phyloP scores from a whole-genome alignment of 2,797 vertebrate species.

The Cynopterus sphinx region DNA sequence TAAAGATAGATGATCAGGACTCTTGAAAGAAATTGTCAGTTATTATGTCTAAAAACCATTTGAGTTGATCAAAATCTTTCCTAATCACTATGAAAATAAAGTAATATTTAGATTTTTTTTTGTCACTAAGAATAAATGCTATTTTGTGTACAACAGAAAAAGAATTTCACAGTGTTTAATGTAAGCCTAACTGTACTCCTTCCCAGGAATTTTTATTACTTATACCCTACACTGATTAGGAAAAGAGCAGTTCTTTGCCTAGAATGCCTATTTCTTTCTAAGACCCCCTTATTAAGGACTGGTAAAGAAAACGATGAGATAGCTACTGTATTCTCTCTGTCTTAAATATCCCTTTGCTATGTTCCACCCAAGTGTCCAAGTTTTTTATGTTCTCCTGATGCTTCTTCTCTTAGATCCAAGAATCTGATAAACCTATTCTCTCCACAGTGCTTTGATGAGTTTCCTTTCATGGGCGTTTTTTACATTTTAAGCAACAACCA shows the following conservation, averaged over 20 bases:
- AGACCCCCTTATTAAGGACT: neutral
- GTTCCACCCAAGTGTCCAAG: neutral
- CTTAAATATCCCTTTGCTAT: neutral
- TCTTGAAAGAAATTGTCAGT: neutral
- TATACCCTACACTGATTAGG: neutral
- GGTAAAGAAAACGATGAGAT: neutral
- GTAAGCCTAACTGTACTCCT: neutral
- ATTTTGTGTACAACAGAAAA: neutral
- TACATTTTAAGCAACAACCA: neutral
- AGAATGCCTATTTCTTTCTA: neutral
- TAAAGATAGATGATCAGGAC: neutral
- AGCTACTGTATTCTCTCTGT: neutral
- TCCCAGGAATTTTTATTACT: neutral
- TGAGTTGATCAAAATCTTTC: neutral
- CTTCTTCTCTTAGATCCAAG: neutral
- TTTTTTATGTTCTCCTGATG: neutral
- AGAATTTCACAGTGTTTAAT: neutral
- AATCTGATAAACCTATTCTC: neutral
- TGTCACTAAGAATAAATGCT: neutral
- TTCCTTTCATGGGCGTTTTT: neutral
- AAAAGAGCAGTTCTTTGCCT: neutral
- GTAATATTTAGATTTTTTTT: neutral
- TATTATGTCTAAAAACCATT: conserved; percentile 10
- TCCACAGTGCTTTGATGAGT: neutral
- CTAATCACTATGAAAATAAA: neutral